Evolutionary conservation across 2,113 vertebrate genomes (phyloP).

Genomic region (Tauraco erythrolophus): DNA sequence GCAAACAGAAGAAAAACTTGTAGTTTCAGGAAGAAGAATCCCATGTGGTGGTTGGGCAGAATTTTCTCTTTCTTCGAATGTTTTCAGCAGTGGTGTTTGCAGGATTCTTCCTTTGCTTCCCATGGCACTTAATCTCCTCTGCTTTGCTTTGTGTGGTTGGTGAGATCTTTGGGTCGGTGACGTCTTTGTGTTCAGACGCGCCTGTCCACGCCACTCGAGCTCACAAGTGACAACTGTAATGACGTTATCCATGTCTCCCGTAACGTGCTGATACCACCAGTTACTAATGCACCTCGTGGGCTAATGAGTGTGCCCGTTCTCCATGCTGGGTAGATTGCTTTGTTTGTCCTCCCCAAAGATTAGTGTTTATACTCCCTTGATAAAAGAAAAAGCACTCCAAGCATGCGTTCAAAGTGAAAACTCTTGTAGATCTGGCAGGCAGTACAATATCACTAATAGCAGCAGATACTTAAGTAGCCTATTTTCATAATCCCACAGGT

Average conservation of each 20-base stretch:
- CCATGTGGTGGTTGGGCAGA: background rate
- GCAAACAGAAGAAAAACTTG: background rate
- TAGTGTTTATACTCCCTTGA: background rate
- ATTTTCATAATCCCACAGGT: slow-evolving; percentile 67
- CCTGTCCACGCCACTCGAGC: background rate
- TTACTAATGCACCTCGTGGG: background rate
- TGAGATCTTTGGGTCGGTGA: background rate
- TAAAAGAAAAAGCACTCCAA: slow-evolving; percentile 17
- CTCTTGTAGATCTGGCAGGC: background rate
- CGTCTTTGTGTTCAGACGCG: background rate
- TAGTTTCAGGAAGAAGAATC: background rate
- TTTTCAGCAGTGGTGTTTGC: background rate
- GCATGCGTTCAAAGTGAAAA: background rate
- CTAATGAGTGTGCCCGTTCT: background rate
- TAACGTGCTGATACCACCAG: background rate
- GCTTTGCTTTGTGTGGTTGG: background rate
- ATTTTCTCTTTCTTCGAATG: background rate
- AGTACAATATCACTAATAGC: slow-evolving; percentile 46
- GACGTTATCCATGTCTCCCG: background rate
- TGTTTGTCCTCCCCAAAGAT: slow-evolving; percentile 6
- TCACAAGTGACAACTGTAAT: background rate
- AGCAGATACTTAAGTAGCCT: slow-evolving; percentile 48
- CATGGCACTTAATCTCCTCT: background rate
- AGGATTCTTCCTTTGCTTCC: background rate
- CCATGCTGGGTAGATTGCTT: background rate